These are phyloP conservation scores for Drosophila bifasciata DNA, from an alignment of 1,140 invertebrate genomes.

Conservation along the genomic window DNA sequence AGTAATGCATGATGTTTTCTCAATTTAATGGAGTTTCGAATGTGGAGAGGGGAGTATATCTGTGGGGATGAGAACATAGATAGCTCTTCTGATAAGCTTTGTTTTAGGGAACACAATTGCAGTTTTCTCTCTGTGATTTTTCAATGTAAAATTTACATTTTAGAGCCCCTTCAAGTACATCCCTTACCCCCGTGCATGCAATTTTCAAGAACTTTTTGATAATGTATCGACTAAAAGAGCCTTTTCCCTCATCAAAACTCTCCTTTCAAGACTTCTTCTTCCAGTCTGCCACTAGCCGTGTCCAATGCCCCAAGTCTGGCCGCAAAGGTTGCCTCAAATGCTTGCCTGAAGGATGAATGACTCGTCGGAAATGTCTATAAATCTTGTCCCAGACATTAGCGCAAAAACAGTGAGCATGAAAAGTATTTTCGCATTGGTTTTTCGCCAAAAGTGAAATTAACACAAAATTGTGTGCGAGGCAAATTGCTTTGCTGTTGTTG, in stretches of 20 bases:
- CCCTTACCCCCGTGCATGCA: too few species aligned
- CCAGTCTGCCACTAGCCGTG: conserved; percentile 11
- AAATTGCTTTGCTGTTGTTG: conserved; percentile 59
- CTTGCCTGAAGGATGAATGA: conserved; percentile 62
- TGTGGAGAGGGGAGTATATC: too few species aligned
- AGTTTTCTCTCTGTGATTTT: too few species aligned
- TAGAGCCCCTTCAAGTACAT: too few species aligned
- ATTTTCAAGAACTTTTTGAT: too few species aligned
- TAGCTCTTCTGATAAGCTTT: not conserved
- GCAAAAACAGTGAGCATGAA: conserved; percentile 14
- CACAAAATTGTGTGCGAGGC: conserved; percentile 53
- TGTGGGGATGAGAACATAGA: not conserved
- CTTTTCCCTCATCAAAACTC: not conserved
- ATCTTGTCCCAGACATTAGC: conserved; percentile 59
- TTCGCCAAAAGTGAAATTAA: conserved; percentile 58
- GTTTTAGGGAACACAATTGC: too few species aligned
- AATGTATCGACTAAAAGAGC: not conserved
- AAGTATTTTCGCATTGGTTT: conserved; percentile 15
- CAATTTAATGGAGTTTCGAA: conserved; percentile 52
- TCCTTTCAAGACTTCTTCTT: not conserved
- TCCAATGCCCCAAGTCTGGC: conserved; percentile 22
- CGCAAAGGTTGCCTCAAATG: conserved; percentile 54
- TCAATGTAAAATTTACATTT: too few species aligned
- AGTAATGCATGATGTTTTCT: conserved; percentile 52
- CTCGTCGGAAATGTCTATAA: conserved; percentile 69